phyloP scores from a whole-genome alignment of 2,797 vertebrate genomes.

The Ctenochaetus hawaiiensis region DNA sequence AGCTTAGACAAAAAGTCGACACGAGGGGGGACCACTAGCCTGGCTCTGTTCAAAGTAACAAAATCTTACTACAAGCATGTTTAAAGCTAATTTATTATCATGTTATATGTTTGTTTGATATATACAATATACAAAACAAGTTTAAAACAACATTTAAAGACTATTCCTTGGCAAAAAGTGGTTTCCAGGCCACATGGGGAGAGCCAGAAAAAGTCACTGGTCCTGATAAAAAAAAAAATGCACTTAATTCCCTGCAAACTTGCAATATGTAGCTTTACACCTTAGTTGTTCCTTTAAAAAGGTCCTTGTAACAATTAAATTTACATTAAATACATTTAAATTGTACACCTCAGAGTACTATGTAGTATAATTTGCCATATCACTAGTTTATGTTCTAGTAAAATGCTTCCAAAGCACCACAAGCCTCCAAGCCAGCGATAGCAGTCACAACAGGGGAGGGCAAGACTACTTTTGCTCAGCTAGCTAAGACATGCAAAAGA shows the following conservation, averaged over 20 bases:
- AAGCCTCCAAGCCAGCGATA: neutral
- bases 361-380: conserved; percentile 18
- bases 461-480: conserved; percentile 35
- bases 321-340: neutral
- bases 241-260: neutral
- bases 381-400: conserved; percentile 18
- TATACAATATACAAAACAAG: too few relatives aligned
- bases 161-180: neutral
- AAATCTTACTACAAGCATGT: too few relatives aligned
- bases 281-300: neutral
- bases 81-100: too few relatives aligned
- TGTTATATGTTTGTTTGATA: too few relatives aligned
- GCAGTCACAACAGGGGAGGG: conserved; percentile 32
- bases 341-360: neutral
- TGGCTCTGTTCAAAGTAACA: too few relatives aligned
- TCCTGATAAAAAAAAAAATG: neutral
- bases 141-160: too few relatives aligned
- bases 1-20: too few relatives aligned
- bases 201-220: neutral
- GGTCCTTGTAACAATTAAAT: neutral
- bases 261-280: neutral
- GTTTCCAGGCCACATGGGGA: neutral
- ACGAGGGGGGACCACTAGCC: too few relatives aligned
- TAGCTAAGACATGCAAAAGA: conserved; percentile 56
- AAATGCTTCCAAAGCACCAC: conserved; percentile 23